phyloP scores from a whole-genome alignment of 2,797 vertebrate species.

The Squalus acanthias region DNA sequence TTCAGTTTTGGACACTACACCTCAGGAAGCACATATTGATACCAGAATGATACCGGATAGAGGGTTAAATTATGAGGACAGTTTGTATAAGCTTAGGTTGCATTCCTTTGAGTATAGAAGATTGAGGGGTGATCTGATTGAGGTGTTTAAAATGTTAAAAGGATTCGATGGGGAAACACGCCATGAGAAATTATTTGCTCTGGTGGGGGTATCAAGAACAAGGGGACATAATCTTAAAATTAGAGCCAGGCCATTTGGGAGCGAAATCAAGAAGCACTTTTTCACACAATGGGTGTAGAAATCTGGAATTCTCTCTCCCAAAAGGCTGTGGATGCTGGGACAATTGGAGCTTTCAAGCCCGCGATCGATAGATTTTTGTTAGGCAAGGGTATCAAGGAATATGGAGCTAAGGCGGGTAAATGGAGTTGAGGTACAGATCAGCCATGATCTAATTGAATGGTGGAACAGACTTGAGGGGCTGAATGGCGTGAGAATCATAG shows the following conservation, averaged over 20 bases:
- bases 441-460: not conserved
- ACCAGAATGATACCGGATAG: not conserved
- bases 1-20: not conserved
- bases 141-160: not conserved
- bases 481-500: too few relatives aligned
- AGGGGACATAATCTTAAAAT: not conserved
- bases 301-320: not conserved
- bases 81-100: not conserved
- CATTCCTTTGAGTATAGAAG: not conserved
- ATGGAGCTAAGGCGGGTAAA: not conserved
- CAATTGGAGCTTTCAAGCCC: not conserved
- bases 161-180: not conserved
- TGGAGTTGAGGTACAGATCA: not conserved
- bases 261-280: not conserved
- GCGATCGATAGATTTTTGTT: not conserved
- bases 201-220: not conserved
- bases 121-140: not conserved
- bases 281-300: not conserved
- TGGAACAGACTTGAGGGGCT: not conserved
- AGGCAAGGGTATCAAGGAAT: not conserved
- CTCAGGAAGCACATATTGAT: not conserved
- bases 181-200: not conserved
- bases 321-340: not conserved
- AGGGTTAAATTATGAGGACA: not conserved
- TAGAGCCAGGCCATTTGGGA: not conserved